Percentiles rank a stretch among this genome's conserved stretches.
Evolutionary conservation across 92 coral and sea anemone species (phyloP).

Genomic region (Zoanthus sociatus): DNA sequence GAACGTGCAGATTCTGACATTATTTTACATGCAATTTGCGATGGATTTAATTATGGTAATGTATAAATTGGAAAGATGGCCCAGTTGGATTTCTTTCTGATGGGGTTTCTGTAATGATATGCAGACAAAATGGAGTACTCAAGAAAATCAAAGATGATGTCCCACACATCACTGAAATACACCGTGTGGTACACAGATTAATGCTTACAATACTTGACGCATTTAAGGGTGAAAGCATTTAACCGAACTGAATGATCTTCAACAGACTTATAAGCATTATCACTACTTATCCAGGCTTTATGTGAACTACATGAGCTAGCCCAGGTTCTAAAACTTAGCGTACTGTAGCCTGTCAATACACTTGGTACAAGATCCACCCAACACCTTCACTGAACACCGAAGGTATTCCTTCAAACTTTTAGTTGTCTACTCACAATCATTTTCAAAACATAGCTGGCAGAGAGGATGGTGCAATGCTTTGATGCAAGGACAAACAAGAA

Average conservation of each 20-base stretch:
- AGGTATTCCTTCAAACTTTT: conserved; percentile 61
- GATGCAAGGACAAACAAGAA: conserved; percentile 57
- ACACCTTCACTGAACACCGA: conserved; percentile 33
- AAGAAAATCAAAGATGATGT: conserved; percentile 26
- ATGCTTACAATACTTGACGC: conserved; percentile 62
- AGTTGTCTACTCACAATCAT: conserved; percentile 48
- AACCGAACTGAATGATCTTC: conserved; percentile 62
- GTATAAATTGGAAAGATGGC: conserved; percentile 61
- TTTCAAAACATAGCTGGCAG: conserved; percentile 58
- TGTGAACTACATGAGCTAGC: conserved; percentile 61
- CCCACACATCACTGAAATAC: conserved; percentile 66
- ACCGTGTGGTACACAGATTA: conserved; percentile 62
- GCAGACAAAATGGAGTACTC: conserved; percentile 58
- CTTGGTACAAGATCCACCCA: conserved; percentile 63
- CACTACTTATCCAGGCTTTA: conserved; percentile 53
- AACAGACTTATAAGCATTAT: conserved; percentile 58
- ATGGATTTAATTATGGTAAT: conserved; percentile 56
- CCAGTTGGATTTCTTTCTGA: conserved; percentile 61
- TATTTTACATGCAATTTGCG: conserved; percentile 44
- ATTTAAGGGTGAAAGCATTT: conserved; percentile 64
- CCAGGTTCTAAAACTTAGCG: conserved; percentile 64
- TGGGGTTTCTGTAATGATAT: conserved; percentile 60
- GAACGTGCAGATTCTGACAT: conserved; percentile 57
- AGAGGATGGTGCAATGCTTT: conserved; percentile 53
- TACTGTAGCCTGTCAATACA: conserved; percentile 63